Evolutionary conservation across 2,797 vertebrate genomes (phyloP), one percentile per base, ranked within the genome.

Genomic region (Microctenopoma lineatum): DNA sequence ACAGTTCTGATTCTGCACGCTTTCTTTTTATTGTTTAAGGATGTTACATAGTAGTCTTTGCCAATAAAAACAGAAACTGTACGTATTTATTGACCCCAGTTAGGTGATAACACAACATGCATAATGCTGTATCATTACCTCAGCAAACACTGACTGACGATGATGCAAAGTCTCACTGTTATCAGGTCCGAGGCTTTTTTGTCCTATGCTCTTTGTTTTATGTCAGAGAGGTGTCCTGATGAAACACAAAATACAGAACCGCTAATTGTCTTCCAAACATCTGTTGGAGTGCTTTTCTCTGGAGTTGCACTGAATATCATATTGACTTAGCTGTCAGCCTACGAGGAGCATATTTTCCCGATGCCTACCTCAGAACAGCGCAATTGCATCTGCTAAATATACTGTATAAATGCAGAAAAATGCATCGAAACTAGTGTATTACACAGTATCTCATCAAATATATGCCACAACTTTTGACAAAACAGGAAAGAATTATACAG

Each of bases 1-100:
- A 3, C 0, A 7, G 1, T n/a, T 66, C 36, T 59, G 45, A 38
- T 42, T 51, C 18, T 3, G 3, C 57, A 54, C 21, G 39, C 7
- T n/a, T 42, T 42, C 14, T 67, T 48, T 44, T 11, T 55, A 39
- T 64, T 39, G 29, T 18, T 7, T 53, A 53, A 15, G 18, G 12
- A 42, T 48, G 26, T 11, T 32, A 50, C 18, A 42, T 18, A 11
- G 44, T 3, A 39, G 16, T 52, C 59, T 12, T 27, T 57, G 25
- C 9, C 51, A 29, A 18, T 32, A 25, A 5, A 4, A 13, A 18
- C 63, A 41, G 34, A 56, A 15, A 1, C 12, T 27, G 25, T 44
- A n/a, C 27, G 15, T 9, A 34, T 59, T 10, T 57, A 14, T 21
- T 59, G 36, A 66, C 13, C 25, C 15, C 10, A 51, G 9, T 27